Conservation (phyloP, 2,888 invertebrate species). For the Anoplius nigerrimus region DNA sequence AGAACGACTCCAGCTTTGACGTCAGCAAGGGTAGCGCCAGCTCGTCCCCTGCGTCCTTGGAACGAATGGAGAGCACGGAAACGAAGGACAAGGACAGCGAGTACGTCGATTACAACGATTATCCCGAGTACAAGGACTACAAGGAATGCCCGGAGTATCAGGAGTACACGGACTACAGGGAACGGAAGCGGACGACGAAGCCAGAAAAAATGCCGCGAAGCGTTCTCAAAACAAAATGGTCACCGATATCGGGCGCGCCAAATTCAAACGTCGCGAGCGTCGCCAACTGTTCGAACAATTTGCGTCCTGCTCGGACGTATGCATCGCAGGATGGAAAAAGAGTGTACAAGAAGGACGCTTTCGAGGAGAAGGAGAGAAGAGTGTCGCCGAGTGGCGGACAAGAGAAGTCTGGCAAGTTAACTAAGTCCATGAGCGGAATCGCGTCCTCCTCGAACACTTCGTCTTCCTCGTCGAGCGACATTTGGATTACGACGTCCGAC, state of each 20-base stretch:
- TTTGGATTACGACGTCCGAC: conserved; percentile 77
- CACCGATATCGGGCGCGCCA: conserved; percentile 54
- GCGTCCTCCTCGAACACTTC: conserved; percentile 75
- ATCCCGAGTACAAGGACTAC: too few relatives aligned
- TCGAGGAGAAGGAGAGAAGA: conserved; percentile 52
- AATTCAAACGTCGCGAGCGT: conserved; percentile 13
- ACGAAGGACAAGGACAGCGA: too few relatives aligned
- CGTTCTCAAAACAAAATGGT: conserved; percentile 61
- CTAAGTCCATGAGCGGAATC: conserved; percentile 61
- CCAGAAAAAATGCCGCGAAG: conserved; percentile 63
- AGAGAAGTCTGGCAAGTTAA: conserved; percentile 37
- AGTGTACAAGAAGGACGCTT: conserved; percentile 52
- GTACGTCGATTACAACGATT: too few relatives aligned
- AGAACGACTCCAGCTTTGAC: conserved; percentile 65
- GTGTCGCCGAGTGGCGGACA: conserved; percentile 58
- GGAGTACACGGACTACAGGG: conserved; percentile 32
- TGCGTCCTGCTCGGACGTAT: too few relatives aligned
- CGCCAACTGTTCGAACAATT: conserved; percentile 45
- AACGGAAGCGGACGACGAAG: conserved; percentile 54
- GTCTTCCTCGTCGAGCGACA: conserved; percentile 77
- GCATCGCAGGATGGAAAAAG: conserved; percentile 39
- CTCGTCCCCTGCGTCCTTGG: conserved; percentile 73
- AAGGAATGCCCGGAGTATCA: too few relatives aligned
- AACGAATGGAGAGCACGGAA: conserved; percentile 54
- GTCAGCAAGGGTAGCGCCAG: conserved; percentile 64